phyloP scores from a whole-genome alignment of 2,797 vertebrate genomes.

The Danionella dracula region DNA sequence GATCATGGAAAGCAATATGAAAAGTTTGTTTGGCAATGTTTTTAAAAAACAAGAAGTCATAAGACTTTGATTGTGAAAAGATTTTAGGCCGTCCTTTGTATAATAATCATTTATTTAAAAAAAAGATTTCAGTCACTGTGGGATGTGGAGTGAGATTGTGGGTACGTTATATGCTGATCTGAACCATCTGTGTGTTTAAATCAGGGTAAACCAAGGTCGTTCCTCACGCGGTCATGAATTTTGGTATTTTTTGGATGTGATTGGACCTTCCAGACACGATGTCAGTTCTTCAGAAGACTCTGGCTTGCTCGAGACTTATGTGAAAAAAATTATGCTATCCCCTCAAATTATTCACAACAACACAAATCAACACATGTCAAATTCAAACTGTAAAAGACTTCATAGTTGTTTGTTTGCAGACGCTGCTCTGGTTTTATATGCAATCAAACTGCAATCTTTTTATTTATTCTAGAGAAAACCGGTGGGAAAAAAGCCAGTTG shows the following conservation, averaged over 20 bases:
- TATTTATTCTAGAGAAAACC: constrained; percentile 36
- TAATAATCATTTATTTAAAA: constrained; percentile 46
- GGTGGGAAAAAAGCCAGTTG: constrained; percentile 47
- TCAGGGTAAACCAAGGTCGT: constrained; percentile 60
- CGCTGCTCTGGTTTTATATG: constrained; percentile 47
- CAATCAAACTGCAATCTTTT: constrained; percentile 47
- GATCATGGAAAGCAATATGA: constrained; percentile 48
- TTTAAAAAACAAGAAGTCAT: constrained; percentile 25
- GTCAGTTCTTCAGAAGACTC: constrained; percentile 18
- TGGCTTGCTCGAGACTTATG: constrained; percentile 6
- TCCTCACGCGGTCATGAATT: constrained; percentile 47
- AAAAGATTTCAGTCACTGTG: constrained; percentile 44
- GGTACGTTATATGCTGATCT: constrained; percentile 29
- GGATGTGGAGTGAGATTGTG: background rate
- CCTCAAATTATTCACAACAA: constrained; percentile 32
- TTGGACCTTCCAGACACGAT: constrained; percentile 2
- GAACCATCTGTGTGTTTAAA: constrained; percentile 55
- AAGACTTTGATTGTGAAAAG: constrained; percentile 62
- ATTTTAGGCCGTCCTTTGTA: constrained; percentile 43
- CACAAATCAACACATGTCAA: constrained; percentile 59
- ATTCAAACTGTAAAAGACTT: constrained; percentile 56
- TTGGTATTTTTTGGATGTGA: background rate
- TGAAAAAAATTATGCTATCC: background rate
- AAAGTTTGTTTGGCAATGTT: constrained; percentile 5
- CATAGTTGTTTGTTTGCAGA: constrained; percentile 39